A percentile compares a stretch with the other conserved stretches of the same genome.
These are phyloP conservation scores for Thalpophila matura DNA, from an alignment of 2,888 invertebrate genomes.

Conservation along the genomic window DNA sequence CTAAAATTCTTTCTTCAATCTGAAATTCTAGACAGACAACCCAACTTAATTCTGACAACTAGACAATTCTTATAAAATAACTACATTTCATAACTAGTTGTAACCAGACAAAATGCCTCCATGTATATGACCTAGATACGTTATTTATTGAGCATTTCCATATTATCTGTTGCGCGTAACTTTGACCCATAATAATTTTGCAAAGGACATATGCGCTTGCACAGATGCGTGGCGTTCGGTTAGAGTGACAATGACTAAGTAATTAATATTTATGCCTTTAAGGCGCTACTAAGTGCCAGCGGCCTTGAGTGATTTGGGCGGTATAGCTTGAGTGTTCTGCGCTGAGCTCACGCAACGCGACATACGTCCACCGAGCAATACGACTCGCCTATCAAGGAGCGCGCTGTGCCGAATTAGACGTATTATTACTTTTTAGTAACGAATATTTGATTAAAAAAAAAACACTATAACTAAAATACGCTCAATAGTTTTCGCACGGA, in stretches of 20 bases:
- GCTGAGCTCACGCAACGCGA: too few relatives aligned
- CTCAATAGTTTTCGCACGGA: too few relatives aligned
- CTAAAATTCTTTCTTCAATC: too few relatives aligned
- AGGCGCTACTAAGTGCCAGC: background rate
- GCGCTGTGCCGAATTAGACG: too few relatives aligned
- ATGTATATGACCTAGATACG: conserved; percentile 66
- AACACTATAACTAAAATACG: too few relatives aligned
- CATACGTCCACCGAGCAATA: too few relatives aligned
- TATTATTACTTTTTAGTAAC: too few relatives aligned
- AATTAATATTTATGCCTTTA: conserved; percentile 11
- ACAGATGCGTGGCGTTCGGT: conserved; percentile 36
- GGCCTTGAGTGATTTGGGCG: background rate
- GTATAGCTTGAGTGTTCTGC: too few relatives aligned
- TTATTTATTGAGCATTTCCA: conserved; percentile 68
- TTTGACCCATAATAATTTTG: conserved; percentile 83
- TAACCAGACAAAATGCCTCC: conserved; percentile 37
- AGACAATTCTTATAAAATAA: conserved; percentile 17
- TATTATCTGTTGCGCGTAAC: conserved; percentile 78
- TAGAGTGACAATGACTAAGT: conserved; percentile 15
- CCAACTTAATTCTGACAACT: background rate
- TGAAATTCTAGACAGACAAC: conserved; percentile 16
- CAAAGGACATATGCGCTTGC: conserved; percentile 76
- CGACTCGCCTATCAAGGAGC: too few relatives aligned
- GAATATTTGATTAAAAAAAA: too few relatives aligned
- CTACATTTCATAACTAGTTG: conserved; percentile 23